Base-by-base conservation (phyloP, 2,797 vertebrate genomes). In the Jordanella pulchra region DNA sequence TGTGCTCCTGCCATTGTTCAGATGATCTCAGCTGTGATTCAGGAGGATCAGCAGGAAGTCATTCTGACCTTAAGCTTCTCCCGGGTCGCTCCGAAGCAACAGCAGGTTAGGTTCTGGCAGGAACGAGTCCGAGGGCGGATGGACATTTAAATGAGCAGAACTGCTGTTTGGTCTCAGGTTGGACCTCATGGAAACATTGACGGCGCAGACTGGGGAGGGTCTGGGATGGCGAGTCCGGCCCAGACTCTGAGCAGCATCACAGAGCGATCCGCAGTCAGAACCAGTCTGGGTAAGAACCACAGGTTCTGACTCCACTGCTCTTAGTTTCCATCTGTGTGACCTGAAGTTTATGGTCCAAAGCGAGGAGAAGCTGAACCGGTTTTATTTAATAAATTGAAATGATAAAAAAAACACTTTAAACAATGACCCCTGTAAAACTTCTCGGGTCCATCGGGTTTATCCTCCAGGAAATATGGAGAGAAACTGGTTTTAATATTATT, bases 1-100 rank as follows among this genome's bases (percentile, higher is more conserved):
- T 30, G 30, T 64, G 23, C 48, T 47, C 18, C 23, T 53, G n/a
- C 1, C 23, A 5, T 1, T 23, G 18, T 74, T 69, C 90, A 99
- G 98, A 92, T 98, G 83, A 93, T 95, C 7, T 97, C 95, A 27
- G 97, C 96, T n/a, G 87, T 94, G 70, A 67, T 98, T 72, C 91
- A 91, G 69, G 95, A 99, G 71, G 95, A 97, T 73, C 87, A 81
- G 14, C 85, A 44, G 51, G 95, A 97, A 86, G 94, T 98, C 87
- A 96, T 93, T 71, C 86, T 99, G 85, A 96, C 89, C 10, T 1
- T 98, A 85, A 96, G 93, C 90, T 99, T 97, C 0, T 81, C 93
- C 67, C 89, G 93, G 39, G 93, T 91, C 0, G 23, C 28, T 28
- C 67, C 0, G 13, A 32, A 70, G 23, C 9, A 47, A 0, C 51